Evolutionary conservation across 2,797 vertebrate species (phyloP).

Genomic region (Typhlichthys subterraneus): DNA sequence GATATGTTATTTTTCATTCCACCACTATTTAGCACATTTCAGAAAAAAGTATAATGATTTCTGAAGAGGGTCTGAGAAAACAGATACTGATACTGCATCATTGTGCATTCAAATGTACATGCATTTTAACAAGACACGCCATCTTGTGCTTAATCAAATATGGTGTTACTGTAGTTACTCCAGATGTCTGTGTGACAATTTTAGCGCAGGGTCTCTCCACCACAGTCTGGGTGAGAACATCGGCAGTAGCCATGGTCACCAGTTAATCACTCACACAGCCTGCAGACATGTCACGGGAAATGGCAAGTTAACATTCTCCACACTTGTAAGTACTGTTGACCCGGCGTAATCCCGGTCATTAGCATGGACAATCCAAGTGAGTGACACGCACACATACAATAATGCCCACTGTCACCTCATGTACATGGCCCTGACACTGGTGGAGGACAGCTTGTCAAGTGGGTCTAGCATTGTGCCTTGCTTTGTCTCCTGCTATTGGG

Average conservation of each 20-base stretch:
- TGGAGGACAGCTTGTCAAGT: slow-evolving; percentile 60
- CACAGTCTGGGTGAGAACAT: slow-evolving; percentile 26
- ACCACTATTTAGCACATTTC: not conserved
- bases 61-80: not conserved
- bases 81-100: slow-evolving; percentile 33
- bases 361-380: slow-evolving; percentile 36
- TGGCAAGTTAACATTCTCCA: slow-evolving; percentile 44
- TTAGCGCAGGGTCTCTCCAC: slow-evolving; percentile 35
- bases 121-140: slow-evolving; percentile 47
- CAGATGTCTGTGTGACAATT: slow-evolving; percentile 36
- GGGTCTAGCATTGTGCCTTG: slow-evolving; percentile 2
- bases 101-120: slow-evolving; percentile 46
- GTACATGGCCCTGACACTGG: slow-evolving; percentile 51
- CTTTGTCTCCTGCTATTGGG: slow-evolving; percentile 49
- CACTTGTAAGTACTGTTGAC: slow-evolving; percentile 44
- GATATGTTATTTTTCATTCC: not conserved
- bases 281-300: slow-evolving; percentile 38
- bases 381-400: not conserved
- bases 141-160: slow-evolving; percentile 49
- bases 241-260: slow-evolving; percentile 17
- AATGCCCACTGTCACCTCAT: slow-evolving; percentile 57
- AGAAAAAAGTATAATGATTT: too few species aligned
- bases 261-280: slow-evolving; percentile 50
- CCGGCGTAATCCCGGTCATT: slow-evolving; percentile 52
- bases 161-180: slow-evolving; percentile 49